Evolutionary conservation across 1,140 invertebrate species (phyloP).

Genomic region (Phortica variegata): DNA sequence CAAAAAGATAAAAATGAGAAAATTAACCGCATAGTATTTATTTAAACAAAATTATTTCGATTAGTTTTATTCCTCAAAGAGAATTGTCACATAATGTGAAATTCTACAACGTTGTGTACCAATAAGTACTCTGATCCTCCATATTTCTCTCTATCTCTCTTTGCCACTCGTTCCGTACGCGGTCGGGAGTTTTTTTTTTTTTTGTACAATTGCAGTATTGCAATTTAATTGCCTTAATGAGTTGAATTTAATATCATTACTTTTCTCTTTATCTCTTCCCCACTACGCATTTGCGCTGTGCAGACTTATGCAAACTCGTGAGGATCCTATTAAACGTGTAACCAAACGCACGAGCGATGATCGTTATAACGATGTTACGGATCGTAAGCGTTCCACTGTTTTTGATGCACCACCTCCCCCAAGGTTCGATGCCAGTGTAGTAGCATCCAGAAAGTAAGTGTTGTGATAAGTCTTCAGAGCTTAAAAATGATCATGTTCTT

Average conservation of each 20-base stretch:
- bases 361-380: slow-evolving; percentile 50
- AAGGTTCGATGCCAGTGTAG: slow-evolving; percentile 47
- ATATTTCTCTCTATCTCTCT: neutral
- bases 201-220: slow-evolving; percentile 18
- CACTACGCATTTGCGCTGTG: neutral
- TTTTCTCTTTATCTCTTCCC: slow-evolving; percentile 31
- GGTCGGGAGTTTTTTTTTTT: neutral
- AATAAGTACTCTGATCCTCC: slow-evolving; percentile 14
- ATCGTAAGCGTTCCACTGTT: slow-evolving; percentile 57
- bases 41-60: slow-evolving; percentile 10
- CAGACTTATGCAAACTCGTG: slow-evolving; percentile 53
- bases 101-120: slow-evolving; percentile 28
- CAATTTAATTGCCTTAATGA: too few relatives aligned
- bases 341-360: slow-evolving; percentile 51
- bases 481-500: neutral
- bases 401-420: slow-evolving; percentile 58
- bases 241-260: too few relatives aligned
- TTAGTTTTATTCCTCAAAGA: slow-evolving; percentile 21
- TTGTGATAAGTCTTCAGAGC: too few relatives aligned
- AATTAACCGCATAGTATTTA: slow-evolving; percentile 37
- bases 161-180: neutral
- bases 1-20: slow-evolving; percentile 24
- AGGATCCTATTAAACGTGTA: slow-evolving; percentile 58
- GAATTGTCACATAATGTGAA: slow-evolving; percentile 21
- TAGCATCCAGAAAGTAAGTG: slow-evolving; percentile 42